phyloP scores from a whole-genome alignment of 2,797 vertebrate species.

The Moxostoma hubbsi region DNA sequence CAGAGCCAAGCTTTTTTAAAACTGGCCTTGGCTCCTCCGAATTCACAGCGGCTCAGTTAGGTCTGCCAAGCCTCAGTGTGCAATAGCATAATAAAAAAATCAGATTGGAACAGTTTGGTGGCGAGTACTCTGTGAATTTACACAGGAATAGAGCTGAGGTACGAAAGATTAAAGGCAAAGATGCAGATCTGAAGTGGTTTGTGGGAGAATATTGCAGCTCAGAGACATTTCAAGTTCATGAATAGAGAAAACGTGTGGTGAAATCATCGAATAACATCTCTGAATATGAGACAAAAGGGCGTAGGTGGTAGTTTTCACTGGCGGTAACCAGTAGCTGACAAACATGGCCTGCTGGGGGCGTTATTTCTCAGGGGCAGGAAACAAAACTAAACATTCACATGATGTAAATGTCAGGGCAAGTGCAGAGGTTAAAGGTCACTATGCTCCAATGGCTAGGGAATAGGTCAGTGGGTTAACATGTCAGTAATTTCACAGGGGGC shows the following conservation, averaged over 20 bases:
- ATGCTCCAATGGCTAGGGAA: conserved; percentile 31
- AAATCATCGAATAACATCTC: conserved; percentile 38
- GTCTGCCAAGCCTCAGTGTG: conserved; percentile 37
- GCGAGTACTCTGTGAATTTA: conserved; percentile 10
- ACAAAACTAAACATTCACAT: conserved; percentile 45
- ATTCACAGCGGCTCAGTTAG: conserved; percentile 37
- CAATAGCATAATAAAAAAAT: conserved; percentile 47
- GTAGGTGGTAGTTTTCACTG: conserved; percentile 4
- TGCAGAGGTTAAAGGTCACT: conserved; percentile 51
- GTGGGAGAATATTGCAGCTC: conserved; percentile 3
- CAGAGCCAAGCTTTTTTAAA: conserved; percentile 42
- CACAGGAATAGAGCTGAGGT: conserved; percentile 26
- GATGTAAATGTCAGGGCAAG: conserved; percentile 40
- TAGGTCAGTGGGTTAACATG: conserved; percentile 53
- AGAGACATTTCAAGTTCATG: conserved; percentile 36
- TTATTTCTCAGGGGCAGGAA: conserved; percentile 36
- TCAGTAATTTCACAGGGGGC: conserved; percentile 39
- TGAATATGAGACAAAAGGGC: conserved; percentile 37
- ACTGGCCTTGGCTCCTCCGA: conserved; percentile 25
- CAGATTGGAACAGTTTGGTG: conserved; percentile 44
- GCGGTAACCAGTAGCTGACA: conserved; percentile 16
- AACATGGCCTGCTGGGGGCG: neutral
- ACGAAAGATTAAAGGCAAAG: conserved; percentile 36
- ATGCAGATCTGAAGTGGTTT: conserved; percentile 12
- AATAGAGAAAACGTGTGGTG: conserved; percentile 28